A percentile compares a stretch with the other conserved stretches of the same genome.
phyloP scores from a whole-genome alignment of 2,888 invertebrate species.

The Cephus runcator region DNA sequence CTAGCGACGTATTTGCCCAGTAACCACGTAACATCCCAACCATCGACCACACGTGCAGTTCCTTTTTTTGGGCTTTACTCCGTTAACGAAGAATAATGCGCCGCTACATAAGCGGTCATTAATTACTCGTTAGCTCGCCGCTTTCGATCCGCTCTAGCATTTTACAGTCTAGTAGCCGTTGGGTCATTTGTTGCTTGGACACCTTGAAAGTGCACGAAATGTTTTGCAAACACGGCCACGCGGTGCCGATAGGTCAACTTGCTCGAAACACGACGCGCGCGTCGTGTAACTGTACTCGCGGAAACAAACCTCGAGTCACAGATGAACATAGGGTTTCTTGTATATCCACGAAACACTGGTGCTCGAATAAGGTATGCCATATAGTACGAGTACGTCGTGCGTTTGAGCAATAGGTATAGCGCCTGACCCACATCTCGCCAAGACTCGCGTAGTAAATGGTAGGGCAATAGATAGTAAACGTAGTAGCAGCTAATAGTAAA shows the following conservation, averaged over 20 bases:
- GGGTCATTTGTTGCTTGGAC: background rate
- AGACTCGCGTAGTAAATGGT: background rate
- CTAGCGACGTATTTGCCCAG: background rate
- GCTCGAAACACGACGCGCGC: background rate
- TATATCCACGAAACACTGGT: background rate
- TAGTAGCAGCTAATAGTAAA: background rate
- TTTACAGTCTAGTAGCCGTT: background rate
- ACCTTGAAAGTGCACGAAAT: background rate
- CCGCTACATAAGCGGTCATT: background rate
- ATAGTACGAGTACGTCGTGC: background rate
- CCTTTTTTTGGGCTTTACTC: background rate
- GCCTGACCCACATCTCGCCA: background rate
- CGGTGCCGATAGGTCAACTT: background rate
- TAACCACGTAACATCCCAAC: background rate
- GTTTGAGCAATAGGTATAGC: background rate
- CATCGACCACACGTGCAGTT: background rate
- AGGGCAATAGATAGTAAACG: background rate
- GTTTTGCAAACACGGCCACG: background rate
- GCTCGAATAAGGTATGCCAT: background rate
- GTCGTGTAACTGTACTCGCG: background rate
- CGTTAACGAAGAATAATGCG: background rate
- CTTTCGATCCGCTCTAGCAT: background rate
- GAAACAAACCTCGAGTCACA: background rate
- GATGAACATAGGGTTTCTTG: background rate
- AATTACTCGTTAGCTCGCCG: background rate